These are phyloP conservation scores for Pogonus chalceus DNA, from an alignment of 1,140 invertebrate species.

Conservation along the genomic window DNA sequence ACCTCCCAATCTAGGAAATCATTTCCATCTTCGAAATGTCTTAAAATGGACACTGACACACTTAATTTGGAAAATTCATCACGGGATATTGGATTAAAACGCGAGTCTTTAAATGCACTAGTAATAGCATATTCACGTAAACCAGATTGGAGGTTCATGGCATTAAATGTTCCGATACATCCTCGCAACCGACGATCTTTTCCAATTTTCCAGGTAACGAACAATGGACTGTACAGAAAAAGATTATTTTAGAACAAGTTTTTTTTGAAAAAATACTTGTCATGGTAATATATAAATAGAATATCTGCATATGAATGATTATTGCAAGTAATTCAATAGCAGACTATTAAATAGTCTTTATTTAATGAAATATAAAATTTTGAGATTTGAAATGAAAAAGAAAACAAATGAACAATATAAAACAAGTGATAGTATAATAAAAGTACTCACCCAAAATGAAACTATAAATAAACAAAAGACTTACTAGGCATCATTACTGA, in stretches of 20 bases:
- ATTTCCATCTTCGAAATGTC: conserved; percentile 88
- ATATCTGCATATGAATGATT: too few species aligned
- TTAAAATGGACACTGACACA: conserved; percentile 91
- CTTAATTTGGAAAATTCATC: conserved; percentile 89
- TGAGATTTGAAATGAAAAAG: neutral
- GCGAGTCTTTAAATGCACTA: conserved; percentile 94
- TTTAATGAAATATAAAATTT: neutral
- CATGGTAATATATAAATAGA: neutral
- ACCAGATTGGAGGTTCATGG: conserved; percentile 86
- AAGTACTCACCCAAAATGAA: conserved; percentile 40
- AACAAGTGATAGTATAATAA: neutral
- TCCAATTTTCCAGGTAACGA: conserved; percentile 98
- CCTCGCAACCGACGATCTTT: conserved; percentile 82
- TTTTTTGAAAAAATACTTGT: neutral
- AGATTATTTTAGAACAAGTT: conserved; percentile 7
- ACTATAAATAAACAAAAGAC: conserved; percentile 46
- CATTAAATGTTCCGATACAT: conserved; percentile 93
- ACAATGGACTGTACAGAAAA: conserved; percentile 77
- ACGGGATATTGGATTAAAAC: conserved; percentile 89
- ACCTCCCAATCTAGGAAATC: conserved; percentile 97
- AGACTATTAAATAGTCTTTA: neutral
- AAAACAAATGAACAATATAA: neutral
- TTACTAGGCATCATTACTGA: conserved; percentile 93
- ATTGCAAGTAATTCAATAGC: neutral
- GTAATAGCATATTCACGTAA: conserved; percentile 94